phyloP scores from a whole-genome alignment of 2,888 invertebrate genomes.

The Xestia sexstrigata region DNA sequence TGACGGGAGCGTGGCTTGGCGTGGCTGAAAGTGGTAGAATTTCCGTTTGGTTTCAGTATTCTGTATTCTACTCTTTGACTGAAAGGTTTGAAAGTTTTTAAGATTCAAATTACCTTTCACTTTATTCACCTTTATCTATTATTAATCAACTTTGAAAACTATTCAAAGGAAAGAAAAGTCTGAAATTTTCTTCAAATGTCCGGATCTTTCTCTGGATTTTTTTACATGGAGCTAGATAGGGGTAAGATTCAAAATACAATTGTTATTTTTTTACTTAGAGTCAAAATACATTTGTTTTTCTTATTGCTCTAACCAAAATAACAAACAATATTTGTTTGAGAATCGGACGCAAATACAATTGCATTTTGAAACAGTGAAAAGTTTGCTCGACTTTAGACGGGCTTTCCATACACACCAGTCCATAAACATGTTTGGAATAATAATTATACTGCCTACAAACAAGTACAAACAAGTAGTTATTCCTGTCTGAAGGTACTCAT shows the following conservation, averaged over 20 bases:
- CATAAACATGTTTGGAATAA: slow-evolving; percentile 14
- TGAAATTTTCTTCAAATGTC: background rate
- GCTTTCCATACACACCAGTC: slow-evolving; percentile 1
- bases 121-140: too few relatives aligned
- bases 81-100: too few relatives aligned
- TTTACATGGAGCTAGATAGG: too few relatives aligned
- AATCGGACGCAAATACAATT: background rate
- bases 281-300: too few relatives aligned
- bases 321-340: background rate
- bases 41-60: too few relatives aligned
- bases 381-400: background rate
- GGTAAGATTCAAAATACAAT: background rate
- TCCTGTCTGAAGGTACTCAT: background rate
- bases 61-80: too few relatives aligned
- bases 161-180: background rate
- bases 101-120: too few relatives aligned
- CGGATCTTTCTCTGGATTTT: too few relatives aligned
- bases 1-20: too few relatives aligned
- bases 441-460: background rate
- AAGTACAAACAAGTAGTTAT: background rate
- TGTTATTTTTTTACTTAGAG: too few relatives aligned
- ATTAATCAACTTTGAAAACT: background rate
- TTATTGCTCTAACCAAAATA: background rate
- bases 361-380: slow-evolving; percentile 13
- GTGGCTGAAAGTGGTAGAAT: too few relatives aligned